phyloP scores from a whole-genome alignment of 2,888 invertebrate genomes.

The Pardosa pseudoannulata region DNA sequence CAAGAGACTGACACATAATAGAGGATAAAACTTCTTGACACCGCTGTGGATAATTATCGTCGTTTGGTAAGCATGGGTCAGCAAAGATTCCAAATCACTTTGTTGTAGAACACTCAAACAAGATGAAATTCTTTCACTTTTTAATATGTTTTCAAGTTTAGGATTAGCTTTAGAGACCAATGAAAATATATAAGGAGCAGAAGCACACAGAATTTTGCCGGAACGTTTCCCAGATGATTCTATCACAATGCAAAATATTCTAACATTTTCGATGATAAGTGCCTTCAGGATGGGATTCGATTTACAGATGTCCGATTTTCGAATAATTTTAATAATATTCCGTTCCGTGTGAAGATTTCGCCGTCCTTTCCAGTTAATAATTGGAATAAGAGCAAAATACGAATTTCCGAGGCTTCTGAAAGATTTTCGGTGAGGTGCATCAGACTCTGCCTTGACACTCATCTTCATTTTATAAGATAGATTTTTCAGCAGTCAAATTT shows the following conservation, averaged over 20 bases:
- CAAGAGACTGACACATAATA: constrained; percentile 7
- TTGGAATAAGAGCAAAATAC: not conserved
- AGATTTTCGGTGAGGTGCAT: not conserved
- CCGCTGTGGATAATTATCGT: constrained; percentile 49
- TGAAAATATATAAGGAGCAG: constrained; percentile 38
- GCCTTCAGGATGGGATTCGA: constrained; percentile 36
- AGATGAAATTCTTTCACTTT: constrained; percentile 25
- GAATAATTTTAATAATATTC: constrained; percentile 13
- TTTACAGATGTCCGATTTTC: constrained; percentile 32
- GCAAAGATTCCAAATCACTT: constrained; percentile 34
- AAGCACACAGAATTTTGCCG: constrained; percentile 42
- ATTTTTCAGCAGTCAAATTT: no score
- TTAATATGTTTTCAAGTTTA: constrained; percentile 23
- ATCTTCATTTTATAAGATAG: no score
- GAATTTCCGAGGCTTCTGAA: not conserved
- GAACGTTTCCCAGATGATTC: constrained; percentile 55
- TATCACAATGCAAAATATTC: constrained; percentile 44
- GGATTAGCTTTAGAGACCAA: constrained; percentile 42
- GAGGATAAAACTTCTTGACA: constrained; percentile 37
- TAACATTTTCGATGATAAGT: constrained; percentile 41
- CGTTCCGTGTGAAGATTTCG: not conserved
- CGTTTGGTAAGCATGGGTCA: constrained; percentile 18
- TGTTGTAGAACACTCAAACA: constrained; percentile 33
- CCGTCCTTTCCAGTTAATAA: not conserved
- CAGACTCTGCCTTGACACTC: not conserved